These are phyloP conservation scores for Peromyscus leucopus DNA, from an alignment of 2,113 vertebrate genomes.

Conservation along the genomic window DNA sequence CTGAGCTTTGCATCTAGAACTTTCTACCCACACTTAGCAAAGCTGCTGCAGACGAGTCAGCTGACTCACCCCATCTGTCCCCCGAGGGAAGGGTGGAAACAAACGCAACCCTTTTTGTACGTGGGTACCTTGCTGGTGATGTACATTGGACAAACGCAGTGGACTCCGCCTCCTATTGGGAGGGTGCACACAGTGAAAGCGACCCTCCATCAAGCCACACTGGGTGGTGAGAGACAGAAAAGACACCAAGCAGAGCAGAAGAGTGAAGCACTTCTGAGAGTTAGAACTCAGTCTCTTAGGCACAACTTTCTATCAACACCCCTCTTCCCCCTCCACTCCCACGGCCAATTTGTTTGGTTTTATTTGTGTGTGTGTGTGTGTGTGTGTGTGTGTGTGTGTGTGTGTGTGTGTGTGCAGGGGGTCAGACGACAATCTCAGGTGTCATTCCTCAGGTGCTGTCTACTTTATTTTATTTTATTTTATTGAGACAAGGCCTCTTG, in stretches of 20 bases:
- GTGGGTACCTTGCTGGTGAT: not conserved
- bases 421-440: not conserved
- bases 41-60: not conserved
- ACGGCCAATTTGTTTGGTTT: not conserved
- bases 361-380: not conserved
- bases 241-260: constrained; percentile 10
- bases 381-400: not conserved
- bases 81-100: not conserved
- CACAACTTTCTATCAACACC: not conserved
- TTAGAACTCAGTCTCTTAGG: not conserved
- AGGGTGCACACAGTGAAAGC: not conserved
- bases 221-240: not conserved
- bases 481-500: not conserved
- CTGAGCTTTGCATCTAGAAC: not conserved
- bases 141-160: not conserved
- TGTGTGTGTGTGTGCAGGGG: not conserved
- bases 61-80: not conserved
- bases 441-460: not conserved
- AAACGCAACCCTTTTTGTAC: not conserved
- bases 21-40: not conserved
- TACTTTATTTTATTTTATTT: not conserved
- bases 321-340: not conserved
- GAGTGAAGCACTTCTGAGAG: not conserved
- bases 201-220: not conserved
- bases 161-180: not conserved